phyloP scores from a whole-genome alignment of 2,888 invertebrate species.

The Anarsia innoxiella region DNA sequence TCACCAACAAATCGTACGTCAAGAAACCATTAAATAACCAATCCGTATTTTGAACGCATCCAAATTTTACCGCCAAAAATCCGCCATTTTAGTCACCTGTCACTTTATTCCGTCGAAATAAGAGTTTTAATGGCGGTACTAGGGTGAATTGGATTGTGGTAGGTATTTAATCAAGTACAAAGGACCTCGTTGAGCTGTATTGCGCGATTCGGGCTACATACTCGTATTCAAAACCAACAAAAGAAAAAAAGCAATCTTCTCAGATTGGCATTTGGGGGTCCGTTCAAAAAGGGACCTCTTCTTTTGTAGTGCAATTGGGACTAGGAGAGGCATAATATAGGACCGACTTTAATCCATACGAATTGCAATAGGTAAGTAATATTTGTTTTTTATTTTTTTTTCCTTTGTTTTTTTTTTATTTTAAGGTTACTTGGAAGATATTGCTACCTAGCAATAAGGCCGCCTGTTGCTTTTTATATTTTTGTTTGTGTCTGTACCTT shows the following conservation, averaged over 20 bases:
- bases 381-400: too few relatives aligned
- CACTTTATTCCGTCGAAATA: conserved; percentile 10
- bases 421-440: too few relatives aligned
- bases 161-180: conserved; percentile 72
- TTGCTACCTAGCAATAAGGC: too few relatives aligned
- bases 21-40: conserved; percentile 73
- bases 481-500: too few relatives aligned
- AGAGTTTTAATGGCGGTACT: background rate
- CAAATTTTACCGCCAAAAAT: conserved; percentile 23
- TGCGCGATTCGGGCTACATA: conserved; percentile 51
- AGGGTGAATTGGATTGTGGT: conserved; percentile 19
- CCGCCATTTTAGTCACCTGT: conserved; percentile 5
- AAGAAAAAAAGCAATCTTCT: conserved; percentile 73
- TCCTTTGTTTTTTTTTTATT: too few relatives aligned
- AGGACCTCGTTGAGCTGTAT: conserved; percentile 42
- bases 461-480: too few relatives aligned
- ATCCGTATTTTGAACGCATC: conserved; percentile 46
- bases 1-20: conserved; percentile 58
- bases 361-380: too few relatives aligned
- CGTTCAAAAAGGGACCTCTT: conserved; percentile 44
- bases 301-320: conserved; percentile 7
- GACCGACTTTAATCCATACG: too few relatives aligned
- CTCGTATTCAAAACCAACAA: conserved; percentile 72
- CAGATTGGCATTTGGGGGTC: conserved; percentile 72
- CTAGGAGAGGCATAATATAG: background rate